Conservation (phyloP, 2,888 invertebrate species). For the Sesia bembeciformis region DNA sequence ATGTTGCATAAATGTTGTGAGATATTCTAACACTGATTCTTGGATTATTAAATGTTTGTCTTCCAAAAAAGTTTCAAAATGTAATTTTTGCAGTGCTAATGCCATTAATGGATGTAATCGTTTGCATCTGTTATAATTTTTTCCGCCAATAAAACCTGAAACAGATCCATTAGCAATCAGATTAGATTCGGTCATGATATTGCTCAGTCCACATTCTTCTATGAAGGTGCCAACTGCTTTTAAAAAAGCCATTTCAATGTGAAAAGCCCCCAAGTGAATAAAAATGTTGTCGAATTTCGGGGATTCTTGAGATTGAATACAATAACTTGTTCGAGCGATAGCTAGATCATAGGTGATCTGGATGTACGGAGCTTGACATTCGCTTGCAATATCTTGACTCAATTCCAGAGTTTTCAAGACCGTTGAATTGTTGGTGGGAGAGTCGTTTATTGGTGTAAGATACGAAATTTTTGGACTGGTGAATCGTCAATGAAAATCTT, state of each 20-base stretch:
- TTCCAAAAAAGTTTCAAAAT: constrained; percentile 18
- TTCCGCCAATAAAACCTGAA: constrained; percentile 20
- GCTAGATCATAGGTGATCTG: constrained; percentile 23
- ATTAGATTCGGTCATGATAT: constrained; percentile 11
- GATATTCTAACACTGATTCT: constrained; percentile 18
- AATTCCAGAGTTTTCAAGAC: constrained; percentile 20
- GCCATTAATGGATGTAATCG: constrained; percentile 18
- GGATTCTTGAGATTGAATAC: constrained; percentile 16
- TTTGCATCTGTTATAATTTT: constrained; percentile 26
- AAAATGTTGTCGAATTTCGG: constrained; percentile 24
- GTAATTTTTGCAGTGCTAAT: constrained; percentile 18
- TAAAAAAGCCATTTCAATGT: constrained; percentile 21
- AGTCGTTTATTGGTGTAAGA: constrained; percentile 24
- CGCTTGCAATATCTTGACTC: constrained; percentile 16
- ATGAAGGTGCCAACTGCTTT: constrained; percentile 24
- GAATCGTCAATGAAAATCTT: constrained; percentile 15
- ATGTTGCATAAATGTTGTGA: constrained; percentile 30
- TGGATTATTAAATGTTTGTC: constrained; percentile 10
- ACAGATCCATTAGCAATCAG: constrained; percentile 19
- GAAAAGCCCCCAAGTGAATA: constrained; percentile 22
- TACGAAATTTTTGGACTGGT: constrained; percentile 20
- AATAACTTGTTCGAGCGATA: constrained; percentile 14
- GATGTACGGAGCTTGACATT: constrained; percentile 16
- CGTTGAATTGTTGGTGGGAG: constrained; percentile 20
- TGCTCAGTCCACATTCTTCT: constrained; percentile 19